A percentile compares a stretch with the other conserved stretches of the same genome.
Evolutionary conservation across 2,888 invertebrate species (phyloP).

Genomic region (Magallana nippona): DNA sequence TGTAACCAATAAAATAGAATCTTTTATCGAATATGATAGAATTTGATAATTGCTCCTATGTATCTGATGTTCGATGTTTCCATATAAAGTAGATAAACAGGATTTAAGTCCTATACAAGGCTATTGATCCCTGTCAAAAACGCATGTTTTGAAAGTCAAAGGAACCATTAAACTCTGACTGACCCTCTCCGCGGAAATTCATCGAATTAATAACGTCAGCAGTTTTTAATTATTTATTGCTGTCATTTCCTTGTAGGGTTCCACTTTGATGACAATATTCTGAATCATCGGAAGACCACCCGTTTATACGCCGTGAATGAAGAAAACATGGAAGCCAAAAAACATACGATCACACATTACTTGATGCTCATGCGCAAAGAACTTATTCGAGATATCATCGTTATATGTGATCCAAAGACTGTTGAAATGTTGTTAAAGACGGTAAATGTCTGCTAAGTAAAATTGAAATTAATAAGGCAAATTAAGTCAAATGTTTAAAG

Average conservation of each 20-base stretch:
- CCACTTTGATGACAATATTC: not conserved
- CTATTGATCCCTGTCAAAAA: too few relatives aligned
- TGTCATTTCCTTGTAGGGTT: conserved; percentile 2
- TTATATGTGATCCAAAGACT: conserved; percentile 24
- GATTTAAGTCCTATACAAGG: too few relatives aligned
- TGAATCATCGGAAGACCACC: not conserved
- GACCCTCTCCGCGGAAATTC: not conserved
- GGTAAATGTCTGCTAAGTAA: not conserved
- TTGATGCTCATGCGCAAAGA: conserved; percentile 35
- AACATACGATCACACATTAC: not conserved
- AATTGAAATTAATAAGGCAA: too few relatives aligned
- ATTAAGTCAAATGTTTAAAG: too few relatives aligned
- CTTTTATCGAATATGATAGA: too few relatives aligned
- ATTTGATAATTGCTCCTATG: too few relatives aligned
- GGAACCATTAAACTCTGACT: not conserved
- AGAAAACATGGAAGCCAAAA: not conserved
- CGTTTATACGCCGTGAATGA: not conserved
- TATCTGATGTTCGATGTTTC: too few relatives aligned
- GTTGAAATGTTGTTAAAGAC: not conserved
- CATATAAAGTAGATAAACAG: too few relatives aligned
- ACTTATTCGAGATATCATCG: not conserved
- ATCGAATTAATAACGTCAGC: not conserved
- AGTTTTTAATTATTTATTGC: not conserved
- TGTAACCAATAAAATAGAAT: too few relatives aligned
- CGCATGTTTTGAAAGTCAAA: too few relatives aligned